These are phyloP conservation scores for Drosophila ustulata DNA, from an alignment of 2,888 invertebrate genomes.

Conservation along the genomic window DNA sequence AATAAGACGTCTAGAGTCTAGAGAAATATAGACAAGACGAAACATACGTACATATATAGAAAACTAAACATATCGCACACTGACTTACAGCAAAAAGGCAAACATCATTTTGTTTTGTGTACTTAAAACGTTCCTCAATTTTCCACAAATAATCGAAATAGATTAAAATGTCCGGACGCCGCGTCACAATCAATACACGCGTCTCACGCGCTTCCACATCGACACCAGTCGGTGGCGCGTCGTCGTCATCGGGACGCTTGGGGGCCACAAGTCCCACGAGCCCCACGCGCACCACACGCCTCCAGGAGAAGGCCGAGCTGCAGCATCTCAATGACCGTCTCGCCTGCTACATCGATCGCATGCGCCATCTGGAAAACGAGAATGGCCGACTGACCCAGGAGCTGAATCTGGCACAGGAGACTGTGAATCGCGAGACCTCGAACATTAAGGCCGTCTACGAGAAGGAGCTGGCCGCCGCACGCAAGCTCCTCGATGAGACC, in stretches of 20 bases:
- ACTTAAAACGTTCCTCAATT: constrained; percentile 53
- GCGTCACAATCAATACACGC: constrained; percentile 80
- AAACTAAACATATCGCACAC: constrained; percentile 21
- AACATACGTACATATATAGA: not conserved
- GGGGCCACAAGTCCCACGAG: constrained; percentile 89
- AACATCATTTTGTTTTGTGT: constrained; percentile 19
- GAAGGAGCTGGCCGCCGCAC: constrained; percentile 95
- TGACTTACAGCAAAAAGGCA: constrained; percentile 19
- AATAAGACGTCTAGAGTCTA: constrained; percentile 64
- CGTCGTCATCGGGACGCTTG: constrained; percentile 54
- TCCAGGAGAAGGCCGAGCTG: constrained; percentile 97
- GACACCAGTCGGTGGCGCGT: constrained; percentile 77
- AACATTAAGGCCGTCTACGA: constrained; percentile 97
- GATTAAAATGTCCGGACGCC: constrained; percentile 80
- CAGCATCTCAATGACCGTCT: constrained; percentile 98
- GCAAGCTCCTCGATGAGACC: constrained; percentile 96
- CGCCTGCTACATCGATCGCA: constrained; percentile 97
- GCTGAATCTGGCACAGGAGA: constrained; percentile 93
- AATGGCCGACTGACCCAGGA: constrained; percentile 94
- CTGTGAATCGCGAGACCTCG: constrained; percentile 93
- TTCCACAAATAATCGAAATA: constrained; percentile 16
- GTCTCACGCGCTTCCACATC: constrained; percentile 82
- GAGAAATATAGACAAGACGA: not conserved
- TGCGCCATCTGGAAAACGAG: constrained; percentile 95
- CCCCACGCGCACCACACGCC: constrained; percentile 94